phyloP scores from a whole-genome alignment of 2,888 invertebrate species.

The Caenorhabditis uteleia region DNA sequence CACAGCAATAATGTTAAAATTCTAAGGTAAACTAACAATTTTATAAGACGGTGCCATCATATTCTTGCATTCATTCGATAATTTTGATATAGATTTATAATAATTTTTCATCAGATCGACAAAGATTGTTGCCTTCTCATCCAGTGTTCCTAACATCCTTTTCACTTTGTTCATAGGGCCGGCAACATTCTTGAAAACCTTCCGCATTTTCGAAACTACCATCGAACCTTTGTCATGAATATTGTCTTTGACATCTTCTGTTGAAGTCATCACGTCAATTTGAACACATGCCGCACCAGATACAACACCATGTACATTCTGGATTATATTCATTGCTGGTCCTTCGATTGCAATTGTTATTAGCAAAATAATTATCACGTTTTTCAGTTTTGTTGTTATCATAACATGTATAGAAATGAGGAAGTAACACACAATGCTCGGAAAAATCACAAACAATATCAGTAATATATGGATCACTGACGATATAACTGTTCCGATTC shows the following conservation, averaged over 20 bases:
- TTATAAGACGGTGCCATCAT: constrained; percentile 34
- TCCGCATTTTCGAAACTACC: constrained; percentile 18
- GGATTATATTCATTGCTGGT: constrained; percentile 57
- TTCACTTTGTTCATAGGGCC: constrained; percentile 43
- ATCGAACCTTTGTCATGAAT: constrained; percentile 40
- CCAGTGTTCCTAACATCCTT: constrained; percentile 26
- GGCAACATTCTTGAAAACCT: constrained; percentile 32
- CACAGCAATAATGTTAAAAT: not conserved
- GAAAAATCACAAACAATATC: constrained; percentile 45
- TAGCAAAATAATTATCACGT: constrained; percentile 37
- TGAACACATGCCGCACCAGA: constrained; percentile 60
- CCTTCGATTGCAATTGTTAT: constrained; percentile 45
- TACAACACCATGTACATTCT: constrained; percentile 52
- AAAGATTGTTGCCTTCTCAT: constrained; percentile 41
- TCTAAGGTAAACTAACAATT: too few species aligned
- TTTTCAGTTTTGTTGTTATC: constrained; percentile 38
- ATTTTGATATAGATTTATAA: constrained; percentile 20
- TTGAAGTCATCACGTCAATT: constrained; percentile 47
- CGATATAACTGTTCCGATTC: constrained; percentile 45
- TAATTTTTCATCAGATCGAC: constrained; percentile 37
- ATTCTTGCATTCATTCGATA: constrained; percentile 39
- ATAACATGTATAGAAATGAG: constrained; percentile 43
- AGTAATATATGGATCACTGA: constrained; percentile 45
- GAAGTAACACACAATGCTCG: constrained; percentile 42
- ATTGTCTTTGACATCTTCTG: constrained; percentile 49